Evolutionary conservation across 2,113 vertebrate species (phyloP).

Genomic region (Leptobrachium leishanense): DNA sequence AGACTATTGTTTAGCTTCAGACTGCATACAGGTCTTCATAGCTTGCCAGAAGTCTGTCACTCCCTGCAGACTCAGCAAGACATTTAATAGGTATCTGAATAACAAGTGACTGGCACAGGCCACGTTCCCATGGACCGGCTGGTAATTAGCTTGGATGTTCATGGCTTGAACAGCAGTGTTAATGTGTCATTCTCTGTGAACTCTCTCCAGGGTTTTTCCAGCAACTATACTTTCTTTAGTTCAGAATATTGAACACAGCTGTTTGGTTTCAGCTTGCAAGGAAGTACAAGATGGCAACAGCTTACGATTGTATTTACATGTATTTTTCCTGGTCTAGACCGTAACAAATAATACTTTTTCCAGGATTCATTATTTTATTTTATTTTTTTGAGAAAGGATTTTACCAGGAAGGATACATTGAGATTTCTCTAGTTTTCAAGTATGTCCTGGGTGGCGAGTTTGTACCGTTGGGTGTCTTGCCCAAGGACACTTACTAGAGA

Average conservation of each 20-base stretch:
- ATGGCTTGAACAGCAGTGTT: background rate
- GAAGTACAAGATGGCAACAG: background rate
- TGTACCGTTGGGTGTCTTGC: too few species aligned
- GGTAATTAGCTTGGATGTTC: background rate
- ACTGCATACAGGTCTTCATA: background rate
- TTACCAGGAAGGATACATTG: too few species aligned
- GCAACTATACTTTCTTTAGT: background rate
- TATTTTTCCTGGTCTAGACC: too few species aligned
- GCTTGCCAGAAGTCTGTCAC: conserved; percentile 21
- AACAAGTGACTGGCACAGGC: conserved; percentile 17
- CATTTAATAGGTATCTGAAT: conserved; percentile 34
- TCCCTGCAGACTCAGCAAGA: conserved; percentile 21
- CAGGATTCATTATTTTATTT: too few species aligned
- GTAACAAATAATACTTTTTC: too few species aligned
- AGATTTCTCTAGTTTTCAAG: too few species aligned
- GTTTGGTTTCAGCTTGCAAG: background rate
- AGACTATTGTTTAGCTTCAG: conserved; percentile 16
- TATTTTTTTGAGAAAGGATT: too few species aligned
- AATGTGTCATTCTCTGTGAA: background rate
- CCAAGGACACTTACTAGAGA: too few species aligned
- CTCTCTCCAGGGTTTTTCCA: background rate
- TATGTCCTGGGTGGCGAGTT: too few species aligned
- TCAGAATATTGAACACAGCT: background rate
- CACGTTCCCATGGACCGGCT: background rate
- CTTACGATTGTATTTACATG: background rate